Percentiles rank a stretch among this genome's conserved stretches.
Conservation (phyloP, 2,888 invertebrate genomes). For the Exephanes ischioxanthus region DNA sequence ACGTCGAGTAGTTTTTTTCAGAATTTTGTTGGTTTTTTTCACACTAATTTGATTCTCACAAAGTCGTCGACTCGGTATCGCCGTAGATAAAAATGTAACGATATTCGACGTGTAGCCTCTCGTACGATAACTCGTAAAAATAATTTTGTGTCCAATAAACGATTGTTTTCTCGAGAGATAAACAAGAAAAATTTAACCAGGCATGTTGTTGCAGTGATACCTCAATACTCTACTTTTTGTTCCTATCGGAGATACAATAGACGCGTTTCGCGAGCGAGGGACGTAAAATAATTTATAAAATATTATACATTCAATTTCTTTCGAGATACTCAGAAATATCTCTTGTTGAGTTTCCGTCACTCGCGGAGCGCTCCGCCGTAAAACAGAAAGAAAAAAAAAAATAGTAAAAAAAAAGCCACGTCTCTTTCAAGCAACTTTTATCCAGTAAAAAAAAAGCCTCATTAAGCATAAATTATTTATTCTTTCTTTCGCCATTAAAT, state of each 20-base stretch:
- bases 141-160: conserved; percentile 62
- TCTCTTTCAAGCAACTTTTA: conserved; percentile 31
- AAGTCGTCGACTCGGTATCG: conserved; percentile 29
- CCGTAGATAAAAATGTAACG: conserved; percentile 54
- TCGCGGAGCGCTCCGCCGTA: conserved; percentile 36
- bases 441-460: conserved; percentile 20
- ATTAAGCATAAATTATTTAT: conserved; percentile 34
- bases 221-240: conserved; percentile 51
- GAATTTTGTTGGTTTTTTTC: not conserved
- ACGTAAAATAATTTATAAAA: conserved; percentile 45
- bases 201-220: conserved; percentile 60
- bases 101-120: conserved; percentile 29
- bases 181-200: conserved; percentile 51
- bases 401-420: not conserved
- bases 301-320: no score
- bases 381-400: not conserved
- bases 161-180: conserved; percentile 52
- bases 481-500: conserved; percentile 29
- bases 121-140: conserved; percentile 27
- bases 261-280: conserved; percentile 46
- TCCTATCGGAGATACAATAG: conserved; percentile 11
- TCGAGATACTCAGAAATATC: not conserved
- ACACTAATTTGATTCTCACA: not conserved
- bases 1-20: not conserved
- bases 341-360: conserved; percentile 33